phyloP scores from a whole-genome alignment of 1,140 invertebrate species.

The Tyrophagus putrescentiae region DNA sequence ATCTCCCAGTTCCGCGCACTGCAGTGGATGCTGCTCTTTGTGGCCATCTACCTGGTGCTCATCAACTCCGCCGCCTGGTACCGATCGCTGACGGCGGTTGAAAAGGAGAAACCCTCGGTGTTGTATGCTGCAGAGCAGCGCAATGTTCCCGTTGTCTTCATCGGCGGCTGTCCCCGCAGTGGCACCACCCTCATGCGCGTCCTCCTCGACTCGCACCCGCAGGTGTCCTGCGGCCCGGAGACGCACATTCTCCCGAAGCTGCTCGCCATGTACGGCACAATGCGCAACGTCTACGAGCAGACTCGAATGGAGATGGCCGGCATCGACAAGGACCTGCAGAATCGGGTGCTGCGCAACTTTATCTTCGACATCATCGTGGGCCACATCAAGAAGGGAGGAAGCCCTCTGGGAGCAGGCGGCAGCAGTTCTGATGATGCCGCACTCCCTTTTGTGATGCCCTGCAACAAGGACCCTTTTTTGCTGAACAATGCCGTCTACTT shows the following conservation, averaged over 20 bases:
- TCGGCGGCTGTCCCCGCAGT: conserved; percentile 87
- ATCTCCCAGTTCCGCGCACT: too few species aligned
- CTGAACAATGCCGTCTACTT: conserved; percentile 78
- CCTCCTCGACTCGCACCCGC: conserved; percentile 93
- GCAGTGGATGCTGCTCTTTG: too few species aligned
- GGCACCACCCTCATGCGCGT: conserved; percentile 93
- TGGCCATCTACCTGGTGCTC: background rate
- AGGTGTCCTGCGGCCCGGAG: conserved; percentile 92
- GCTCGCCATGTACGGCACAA: conserved; percentile 78
- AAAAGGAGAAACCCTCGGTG: background rate
- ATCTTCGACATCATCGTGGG: conserved; percentile 85
- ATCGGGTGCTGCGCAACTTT: conserved; percentile 88
- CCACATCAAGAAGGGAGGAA: conserved; percentile 89
- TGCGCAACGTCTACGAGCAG: conserved; percentile 75
- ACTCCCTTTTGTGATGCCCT: conserved; percentile 57
- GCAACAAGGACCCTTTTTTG: conserved; percentile 98
- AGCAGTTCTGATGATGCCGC: background rate
- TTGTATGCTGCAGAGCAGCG: conserved; percentile 51
- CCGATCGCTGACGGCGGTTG: background rate
- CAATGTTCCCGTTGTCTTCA: conserved; percentile 84
- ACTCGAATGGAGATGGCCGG: conserved; percentile 79
- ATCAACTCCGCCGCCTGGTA: background rate
- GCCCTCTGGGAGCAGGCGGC: too few species aligned
- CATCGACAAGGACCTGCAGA: conserved; percentile 71
- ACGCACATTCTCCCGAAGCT: conserved; percentile 88